Evolutionary conservation across 2,113 vertebrate species (phyloP).

Genomic region (Oceanites oceanicus): DNA sequence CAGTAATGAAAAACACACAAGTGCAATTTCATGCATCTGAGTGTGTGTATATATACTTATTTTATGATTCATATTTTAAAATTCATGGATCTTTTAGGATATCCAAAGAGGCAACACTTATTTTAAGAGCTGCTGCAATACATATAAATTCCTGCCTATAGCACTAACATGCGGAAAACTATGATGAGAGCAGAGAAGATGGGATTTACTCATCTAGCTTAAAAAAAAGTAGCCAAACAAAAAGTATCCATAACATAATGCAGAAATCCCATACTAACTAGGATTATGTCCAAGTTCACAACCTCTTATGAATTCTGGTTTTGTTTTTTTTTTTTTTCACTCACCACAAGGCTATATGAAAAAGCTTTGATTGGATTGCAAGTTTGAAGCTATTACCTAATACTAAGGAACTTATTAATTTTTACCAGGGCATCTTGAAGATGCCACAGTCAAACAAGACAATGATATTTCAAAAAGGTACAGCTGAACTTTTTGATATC

Average conservation of each 20-base stretch:
- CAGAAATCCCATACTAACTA: background rate
- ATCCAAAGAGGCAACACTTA: background rate
- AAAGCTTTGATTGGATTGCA: background rate
- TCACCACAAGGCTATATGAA: background rate
- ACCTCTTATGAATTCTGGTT: background rate
- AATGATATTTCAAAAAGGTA: background rate
- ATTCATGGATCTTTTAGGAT: background rate
- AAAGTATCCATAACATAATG: background rate
- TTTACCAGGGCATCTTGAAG: background rate
- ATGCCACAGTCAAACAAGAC: background rate
- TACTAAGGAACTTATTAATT: background rate
- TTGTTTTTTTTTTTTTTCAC: background rate
- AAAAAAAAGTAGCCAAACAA: background rate
- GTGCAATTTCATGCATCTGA: background rate
- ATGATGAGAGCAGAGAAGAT: background rate
- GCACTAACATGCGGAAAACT: background rate
- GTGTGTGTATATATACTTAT: background rate
- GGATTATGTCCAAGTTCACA: background rate
- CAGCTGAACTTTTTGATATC: background rate
- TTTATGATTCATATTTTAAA: conserved; percentile 6
- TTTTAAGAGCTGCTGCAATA: background rate
- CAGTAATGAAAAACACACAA: conserved; percentile 3
- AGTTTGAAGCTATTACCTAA: background rate
- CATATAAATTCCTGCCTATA: background rate
- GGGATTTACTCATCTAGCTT: background rate